These are phyloP conservation scores for Luperina testacea DNA, from an alignment of 2,888 invertebrate genomes.

Conservation along the genomic window DNA sequence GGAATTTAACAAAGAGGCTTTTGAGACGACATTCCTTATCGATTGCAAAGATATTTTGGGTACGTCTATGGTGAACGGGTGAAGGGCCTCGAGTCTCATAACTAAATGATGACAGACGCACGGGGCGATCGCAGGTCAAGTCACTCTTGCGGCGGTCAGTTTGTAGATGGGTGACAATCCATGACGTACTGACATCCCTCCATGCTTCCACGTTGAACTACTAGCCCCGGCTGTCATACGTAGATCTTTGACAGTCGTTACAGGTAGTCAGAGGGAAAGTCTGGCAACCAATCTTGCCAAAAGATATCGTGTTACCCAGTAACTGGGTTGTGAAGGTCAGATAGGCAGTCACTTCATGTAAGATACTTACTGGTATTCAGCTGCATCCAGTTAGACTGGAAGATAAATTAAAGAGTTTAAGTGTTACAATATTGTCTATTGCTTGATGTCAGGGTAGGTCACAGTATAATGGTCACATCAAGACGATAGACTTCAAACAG, in stretches of 20 bases:
- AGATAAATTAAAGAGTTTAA: too few species aligned
- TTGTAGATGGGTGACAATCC: neutral
- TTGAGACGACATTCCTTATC: constrained; percentile 51
- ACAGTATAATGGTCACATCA: too few species aligned
- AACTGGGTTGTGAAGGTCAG: neutral
- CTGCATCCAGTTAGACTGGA: too few species aligned
- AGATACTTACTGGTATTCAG: too few species aligned
- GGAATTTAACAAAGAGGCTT: constrained; percentile 53
- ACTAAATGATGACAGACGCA: neutral
- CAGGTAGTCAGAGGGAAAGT: neutral
- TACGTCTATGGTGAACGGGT: neutral
- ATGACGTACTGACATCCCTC: neutral
- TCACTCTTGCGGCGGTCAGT: neutral
- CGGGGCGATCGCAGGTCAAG: neutral
- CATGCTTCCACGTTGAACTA: neutral
- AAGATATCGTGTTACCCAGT: neutral
- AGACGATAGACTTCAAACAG: too few species aligned
- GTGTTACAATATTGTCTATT: too few species aligned
- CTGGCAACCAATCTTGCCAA: neutral
- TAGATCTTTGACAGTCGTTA: neutral
- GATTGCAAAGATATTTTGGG: constrained; percentile 26
- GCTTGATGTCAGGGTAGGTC: too few species aligned
- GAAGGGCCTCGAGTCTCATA: neutral
- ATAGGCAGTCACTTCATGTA: too few species aligned
- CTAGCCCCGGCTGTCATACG: neutral